Percentiles rank a stretch among this genome's conserved stretches.
phyloP scores from a whole-genome alignment of 2,797 vertebrate genomes.

The Ataeniobius toweri region DNA sequence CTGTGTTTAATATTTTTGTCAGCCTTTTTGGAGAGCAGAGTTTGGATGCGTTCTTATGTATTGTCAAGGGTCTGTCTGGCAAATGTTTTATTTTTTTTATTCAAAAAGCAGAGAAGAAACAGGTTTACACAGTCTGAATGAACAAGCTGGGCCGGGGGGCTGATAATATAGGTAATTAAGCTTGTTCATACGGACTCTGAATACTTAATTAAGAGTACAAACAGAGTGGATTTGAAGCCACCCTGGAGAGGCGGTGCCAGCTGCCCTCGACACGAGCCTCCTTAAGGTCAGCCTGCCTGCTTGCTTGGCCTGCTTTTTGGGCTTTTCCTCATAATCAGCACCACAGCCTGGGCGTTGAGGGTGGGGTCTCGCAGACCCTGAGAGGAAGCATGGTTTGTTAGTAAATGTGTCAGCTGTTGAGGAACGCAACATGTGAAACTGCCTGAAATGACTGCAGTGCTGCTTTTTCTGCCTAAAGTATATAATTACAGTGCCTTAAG shows the following conservation, averaged over 20 bases:
- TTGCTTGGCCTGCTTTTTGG: conserved; percentile 32
- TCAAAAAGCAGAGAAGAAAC: conserved; percentile 24
- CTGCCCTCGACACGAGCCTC: conserved; percentile 55
- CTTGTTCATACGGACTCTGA: conserved; percentile 20
- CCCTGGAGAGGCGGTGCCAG: conserved; percentile 55
- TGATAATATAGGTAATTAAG: background rate
- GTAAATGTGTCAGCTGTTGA: conserved; percentile 25
- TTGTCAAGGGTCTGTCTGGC: conserved; percentile 63
- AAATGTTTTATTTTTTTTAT: conserved; percentile 30
- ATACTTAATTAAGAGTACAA: conserved; percentile 59
- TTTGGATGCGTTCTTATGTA: conserved; percentile 60
- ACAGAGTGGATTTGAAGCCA: conserved; percentile 64
- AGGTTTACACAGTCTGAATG: conserved; percentile 10
- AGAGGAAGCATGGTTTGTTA: conserved; percentile 31
- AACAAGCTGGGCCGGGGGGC: too few species aligned
- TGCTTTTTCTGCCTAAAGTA: background rate
- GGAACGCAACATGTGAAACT: background rate
- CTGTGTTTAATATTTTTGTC: conserved; percentile 60
- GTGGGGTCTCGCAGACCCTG: conserved; percentile 4
- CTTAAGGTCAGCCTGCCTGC: conserved; percentile 44
- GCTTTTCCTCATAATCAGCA: conserved; percentile 46
- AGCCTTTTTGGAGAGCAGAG: conserved; percentile 47
- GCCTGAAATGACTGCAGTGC: background rate
- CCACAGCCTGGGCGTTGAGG: background rate
- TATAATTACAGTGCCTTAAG: background rate